phyloP scores from a whole-genome alignment of 1,140 invertebrate species.

The Conus betulinus region DNA sequence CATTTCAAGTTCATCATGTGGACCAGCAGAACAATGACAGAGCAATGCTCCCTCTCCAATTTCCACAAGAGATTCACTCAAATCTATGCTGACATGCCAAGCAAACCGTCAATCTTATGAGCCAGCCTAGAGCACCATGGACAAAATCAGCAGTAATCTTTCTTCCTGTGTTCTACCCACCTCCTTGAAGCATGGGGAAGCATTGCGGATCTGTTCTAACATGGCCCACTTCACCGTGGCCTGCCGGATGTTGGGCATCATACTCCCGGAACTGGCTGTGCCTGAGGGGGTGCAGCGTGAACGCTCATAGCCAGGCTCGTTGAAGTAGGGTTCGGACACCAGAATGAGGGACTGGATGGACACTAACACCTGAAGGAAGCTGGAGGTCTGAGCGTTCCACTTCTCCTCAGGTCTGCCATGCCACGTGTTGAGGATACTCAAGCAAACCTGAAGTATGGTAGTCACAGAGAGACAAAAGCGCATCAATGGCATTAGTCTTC shows the following conservation, averaged over 20 bases:
- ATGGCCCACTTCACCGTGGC: constrained; percentile 97
- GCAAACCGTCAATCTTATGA: too few relatives aligned
- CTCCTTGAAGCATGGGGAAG: constrained; percentile 94
- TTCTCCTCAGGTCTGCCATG: constrained; percentile 98
- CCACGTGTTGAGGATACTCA: constrained; percentile 97
- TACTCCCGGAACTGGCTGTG: constrained; percentile 91
- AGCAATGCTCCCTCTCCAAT: too few relatives aligned
- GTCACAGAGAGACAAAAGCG: too few relatives aligned
- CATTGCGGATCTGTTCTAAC: constrained; percentile 93
- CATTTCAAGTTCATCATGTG: too few relatives aligned
- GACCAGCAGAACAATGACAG: too few relatives aligned
- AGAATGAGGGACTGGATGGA: constrained; percentile 97
- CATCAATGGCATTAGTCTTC: too few relatives aligned
- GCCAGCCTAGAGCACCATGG: too few relatives aligned
- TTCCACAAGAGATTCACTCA: too few relatives aligned
- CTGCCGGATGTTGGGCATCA: constrained; percentile 95
- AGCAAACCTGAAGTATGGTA: constrained; percentile 82
- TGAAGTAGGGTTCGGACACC: constrained; percentile 97
- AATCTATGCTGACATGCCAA: too few relatives aligned
- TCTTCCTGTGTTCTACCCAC: constrained; percentile 73
- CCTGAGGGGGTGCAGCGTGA: constrained; percentile 91
- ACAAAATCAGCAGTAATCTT: too few relatives aligned
- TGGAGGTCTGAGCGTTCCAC: constrained; percentile 98
- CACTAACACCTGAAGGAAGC: constrained; percentile 96
- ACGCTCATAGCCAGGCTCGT: constrained; percentile 97